Conservation (phyloP, 1,140 invertebrate species). For the Dreissena rostriformis region DNA sequence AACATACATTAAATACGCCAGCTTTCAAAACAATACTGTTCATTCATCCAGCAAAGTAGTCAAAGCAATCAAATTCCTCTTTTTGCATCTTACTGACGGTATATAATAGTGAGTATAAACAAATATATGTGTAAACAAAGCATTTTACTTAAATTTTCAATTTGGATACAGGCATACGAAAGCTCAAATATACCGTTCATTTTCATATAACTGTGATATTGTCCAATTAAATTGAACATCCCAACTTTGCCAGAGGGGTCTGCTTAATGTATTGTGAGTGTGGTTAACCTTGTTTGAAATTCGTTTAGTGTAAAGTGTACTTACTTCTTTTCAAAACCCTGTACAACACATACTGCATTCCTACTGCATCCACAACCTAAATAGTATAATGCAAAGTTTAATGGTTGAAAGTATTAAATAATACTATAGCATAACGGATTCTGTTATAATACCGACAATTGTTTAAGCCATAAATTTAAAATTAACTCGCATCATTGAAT, state of each 20-base stretch:
- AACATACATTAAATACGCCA: neutral
- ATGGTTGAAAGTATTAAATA: no score
- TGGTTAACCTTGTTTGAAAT: neutral
- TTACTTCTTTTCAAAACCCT: slow-evolving; percentile 31
- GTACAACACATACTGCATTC: slow-evolving; percentile 15
- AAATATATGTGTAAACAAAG: no score
- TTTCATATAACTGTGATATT: neutral
- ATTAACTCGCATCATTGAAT: no score
- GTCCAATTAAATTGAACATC: neutral
- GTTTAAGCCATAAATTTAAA: neutral
- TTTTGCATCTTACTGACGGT: no score
- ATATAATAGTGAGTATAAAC: no score
- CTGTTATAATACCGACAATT: no score
- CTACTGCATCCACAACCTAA: slow-evolving; percentile 20
- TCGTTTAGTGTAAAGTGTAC: neutral
- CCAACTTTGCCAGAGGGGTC: neutral
- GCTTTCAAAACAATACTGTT: neutral
- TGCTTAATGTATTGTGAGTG: neutral
- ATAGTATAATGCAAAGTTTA: neutral
- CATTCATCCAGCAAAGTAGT: no score
- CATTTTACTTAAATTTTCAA: no score
- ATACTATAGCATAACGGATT: neutral
- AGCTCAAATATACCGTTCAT: no score
- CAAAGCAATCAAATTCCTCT: neutral
- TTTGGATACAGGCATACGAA: no score